Conservation (phyloP, 2,888 invertebrate genomes). For the Pristionchus exspectatus region DNA sequence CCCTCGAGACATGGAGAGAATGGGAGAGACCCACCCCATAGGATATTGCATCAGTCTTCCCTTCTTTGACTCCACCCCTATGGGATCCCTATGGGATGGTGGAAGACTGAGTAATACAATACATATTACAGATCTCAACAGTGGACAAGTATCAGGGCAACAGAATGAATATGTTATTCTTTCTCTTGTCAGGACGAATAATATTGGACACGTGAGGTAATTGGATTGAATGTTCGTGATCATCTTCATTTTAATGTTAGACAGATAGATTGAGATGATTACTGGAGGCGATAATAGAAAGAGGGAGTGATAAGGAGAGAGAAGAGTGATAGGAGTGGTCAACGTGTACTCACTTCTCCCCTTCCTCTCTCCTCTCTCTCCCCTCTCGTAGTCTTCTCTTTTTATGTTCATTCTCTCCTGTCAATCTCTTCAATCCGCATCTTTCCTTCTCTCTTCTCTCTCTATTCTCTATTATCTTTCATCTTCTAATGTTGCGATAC, state of each 20-base stretch:
- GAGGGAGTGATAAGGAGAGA: neutral
- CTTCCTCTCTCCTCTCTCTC: neutral
- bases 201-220: conserved; percentile 94
- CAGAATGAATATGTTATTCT: conserved; percentile 98
- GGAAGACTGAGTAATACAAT: neutral
- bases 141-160: conserved; percentile 99
- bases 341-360: neutral
- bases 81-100: neutral
- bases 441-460: conserved; percentile 8
- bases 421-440: neutral
- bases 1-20: neutral
- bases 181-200: conserved; percentile 94
- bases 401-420: conserved; percentile 36
- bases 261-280: neutral
- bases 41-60: neutral
- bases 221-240: neutral
- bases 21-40: neutral
- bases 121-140: conserved; percentile 83
- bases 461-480: neutral
- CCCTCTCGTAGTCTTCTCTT: conserved; percentile 9
- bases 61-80: neutral
- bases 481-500: conserved; percentile 26
- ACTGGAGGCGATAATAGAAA: neutral
- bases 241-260: neutral
- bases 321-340: conserved; percentile 34